Percentiles rank a stretch among this genome's conserved stretches.
Evolutionary conservation across 2,888 invertebrate genomes (phyloP).

Genomic region (Drosophila stalkeri): DNA sequence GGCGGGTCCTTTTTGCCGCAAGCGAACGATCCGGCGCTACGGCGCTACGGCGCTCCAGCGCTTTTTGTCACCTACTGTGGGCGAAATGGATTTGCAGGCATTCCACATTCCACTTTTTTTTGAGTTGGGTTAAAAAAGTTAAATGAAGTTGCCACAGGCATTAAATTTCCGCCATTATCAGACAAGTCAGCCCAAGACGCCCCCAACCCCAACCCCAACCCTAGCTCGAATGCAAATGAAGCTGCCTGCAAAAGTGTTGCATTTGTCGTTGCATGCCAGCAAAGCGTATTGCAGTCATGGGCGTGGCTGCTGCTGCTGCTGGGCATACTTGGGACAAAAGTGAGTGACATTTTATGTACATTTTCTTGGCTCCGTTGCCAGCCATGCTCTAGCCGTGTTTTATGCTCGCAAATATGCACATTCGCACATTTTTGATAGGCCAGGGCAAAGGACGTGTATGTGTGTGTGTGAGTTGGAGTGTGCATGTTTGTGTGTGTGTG

Average conservation of each 20-base stretch:
- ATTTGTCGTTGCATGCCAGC: slow-evolving; percentile 57
- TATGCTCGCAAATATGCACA: slow-evolving; percentile 64
- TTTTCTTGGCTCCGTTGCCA: slow-evolving; percentile 47
- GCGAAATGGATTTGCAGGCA: slow-evolving; percentile 45
- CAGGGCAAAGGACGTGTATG: background rate
- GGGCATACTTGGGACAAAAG: slow-evolving; percentile 51
- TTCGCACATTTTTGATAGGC: slow-evolving; percentile 24
- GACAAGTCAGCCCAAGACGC: slow-evolving; percentile 41
- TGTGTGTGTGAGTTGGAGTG: background rate
- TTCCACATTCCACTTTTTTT: slow-evolving; percentile 64
- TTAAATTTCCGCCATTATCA: slow-evolving; percentile 69
- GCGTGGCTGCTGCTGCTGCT: slow-evolving; percentile 42
- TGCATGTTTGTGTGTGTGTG: background rate
- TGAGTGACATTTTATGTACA: slow-evolving; percentile 81
- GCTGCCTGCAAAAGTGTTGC: slow-evolving; percentile 50
- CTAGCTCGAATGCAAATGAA: slow-evolving; percentile 50
- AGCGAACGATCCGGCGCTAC: background rate
- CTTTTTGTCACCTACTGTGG: slow-evolving; percentile 50
- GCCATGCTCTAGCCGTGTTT: slow-evolving; percentile 46
- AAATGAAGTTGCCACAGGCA: slow-evolving; percentile 75
- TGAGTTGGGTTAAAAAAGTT: slow-evolving; percentile 74
- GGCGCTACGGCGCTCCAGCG: background rate
- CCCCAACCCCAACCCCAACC: background rate
- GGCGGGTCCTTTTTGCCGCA: slow-evolving; percentile 41
- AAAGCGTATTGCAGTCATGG: slow-evolving; percentile 37